Evolutionary conservation across 2,113 vertebrate species (phyloP).

Genomic region (Tachycineta bicolor): DNA sequence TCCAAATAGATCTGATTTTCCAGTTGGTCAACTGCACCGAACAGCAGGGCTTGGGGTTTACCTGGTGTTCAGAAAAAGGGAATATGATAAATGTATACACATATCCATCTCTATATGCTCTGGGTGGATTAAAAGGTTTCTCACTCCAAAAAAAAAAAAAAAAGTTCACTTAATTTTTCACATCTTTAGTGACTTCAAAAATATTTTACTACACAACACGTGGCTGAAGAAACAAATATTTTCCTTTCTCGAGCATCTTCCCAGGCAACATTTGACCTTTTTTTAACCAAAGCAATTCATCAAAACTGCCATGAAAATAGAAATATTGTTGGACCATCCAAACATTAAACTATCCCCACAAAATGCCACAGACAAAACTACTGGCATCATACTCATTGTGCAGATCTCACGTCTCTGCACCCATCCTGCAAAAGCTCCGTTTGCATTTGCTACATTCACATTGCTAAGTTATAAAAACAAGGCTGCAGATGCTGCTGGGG

Average conservation of each 20-base stretch:
- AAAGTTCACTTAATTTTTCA: not conserved
- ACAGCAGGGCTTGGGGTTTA: not conserved
- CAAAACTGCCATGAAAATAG: not conserved
- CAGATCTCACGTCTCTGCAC: not conserved
- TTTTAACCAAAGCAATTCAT: not conserved
- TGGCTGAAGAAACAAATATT: not conserved
- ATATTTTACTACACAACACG: not conserved
- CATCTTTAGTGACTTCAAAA: not conserved
- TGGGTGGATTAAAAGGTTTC: not conserved
- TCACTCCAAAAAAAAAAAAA: not conserved
- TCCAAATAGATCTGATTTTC: not conserved
- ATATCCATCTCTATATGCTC: not conserved
- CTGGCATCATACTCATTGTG: not conserved
- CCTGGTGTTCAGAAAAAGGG: not conserved
- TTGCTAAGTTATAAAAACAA: not conserved
- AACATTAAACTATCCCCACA: not conserved
- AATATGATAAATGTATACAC: not conserved
- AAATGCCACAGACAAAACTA: not conserved
- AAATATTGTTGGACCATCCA: not conserved
- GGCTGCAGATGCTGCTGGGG: not conserved
- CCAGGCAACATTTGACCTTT: not conserved
- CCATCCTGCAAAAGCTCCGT: not conserved
- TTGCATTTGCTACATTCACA: not conserved
- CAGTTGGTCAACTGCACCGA: not conserved
- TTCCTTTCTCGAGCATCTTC: not conserved